Evolutionary conservation across 35 echinoderm and acorn worm genomes (phyloP).

Genomic region (Stichopus chloronotus): DNA sequence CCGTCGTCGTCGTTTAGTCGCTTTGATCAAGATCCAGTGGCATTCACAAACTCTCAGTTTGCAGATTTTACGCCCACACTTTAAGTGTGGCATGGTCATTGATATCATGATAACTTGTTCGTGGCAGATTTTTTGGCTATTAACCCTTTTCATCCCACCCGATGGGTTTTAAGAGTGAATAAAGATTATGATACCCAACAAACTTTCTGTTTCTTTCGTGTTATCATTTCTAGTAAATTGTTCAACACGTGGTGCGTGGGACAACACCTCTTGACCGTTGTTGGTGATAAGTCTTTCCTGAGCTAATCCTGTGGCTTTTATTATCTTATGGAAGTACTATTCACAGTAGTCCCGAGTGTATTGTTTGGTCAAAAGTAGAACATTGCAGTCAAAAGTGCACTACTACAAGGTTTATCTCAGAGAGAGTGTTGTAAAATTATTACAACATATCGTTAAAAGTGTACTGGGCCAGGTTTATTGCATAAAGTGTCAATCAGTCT

Average conservation of each 20-base stretch:
- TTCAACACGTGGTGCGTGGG: background rate
- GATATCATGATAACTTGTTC: background rate
- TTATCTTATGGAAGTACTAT: too few relatives aligned
- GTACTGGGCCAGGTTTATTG: too few relatives aligned
- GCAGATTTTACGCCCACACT: background rate
- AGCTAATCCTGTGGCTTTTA: background rate
- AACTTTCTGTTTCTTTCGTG: background rate
- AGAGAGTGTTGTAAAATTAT: too few relatives aligned
- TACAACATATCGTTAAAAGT: too few relatives aligned
- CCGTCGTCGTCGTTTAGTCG: background rate
- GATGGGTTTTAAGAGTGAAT: background rate
- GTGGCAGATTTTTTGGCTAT: background rate
- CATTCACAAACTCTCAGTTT: background rate
- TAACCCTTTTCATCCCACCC: conserved; percentile 3
- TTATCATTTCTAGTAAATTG: background rate
- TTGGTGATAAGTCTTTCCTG: background rate
- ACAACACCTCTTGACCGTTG: background rate
- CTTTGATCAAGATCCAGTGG: background rate
- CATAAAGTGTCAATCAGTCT: too few relatives aligned
- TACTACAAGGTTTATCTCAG: too few relatives aligned
- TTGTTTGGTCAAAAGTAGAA: too few relatives aligned
- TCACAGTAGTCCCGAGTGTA: too few relatives aligned
- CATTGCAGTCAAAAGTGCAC: too few relatives aligned
- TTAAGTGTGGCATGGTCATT: background rate
- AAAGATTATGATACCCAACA: background rate